These are phyloP conservation scores for Sebastes miniatus DNA, from an alignment of 2,797 vertebrate genomes.

Conservation along the genomic window DNA sequence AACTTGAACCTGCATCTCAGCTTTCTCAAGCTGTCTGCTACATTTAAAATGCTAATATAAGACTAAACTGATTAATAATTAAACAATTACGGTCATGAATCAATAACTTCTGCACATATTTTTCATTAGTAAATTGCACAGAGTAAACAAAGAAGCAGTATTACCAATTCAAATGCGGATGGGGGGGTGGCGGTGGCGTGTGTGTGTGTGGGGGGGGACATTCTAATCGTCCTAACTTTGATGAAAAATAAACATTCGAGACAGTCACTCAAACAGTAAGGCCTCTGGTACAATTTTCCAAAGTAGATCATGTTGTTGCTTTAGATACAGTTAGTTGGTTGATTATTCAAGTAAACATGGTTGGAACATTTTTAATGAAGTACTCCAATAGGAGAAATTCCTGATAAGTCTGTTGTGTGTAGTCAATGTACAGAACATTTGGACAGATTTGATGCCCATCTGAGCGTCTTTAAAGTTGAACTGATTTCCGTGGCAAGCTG, in stretches of 20 bases:
- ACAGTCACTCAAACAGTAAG: conserved; percentile 83
- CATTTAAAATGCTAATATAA: conserved; percentile 99
- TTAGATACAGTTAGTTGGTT: conserved; percentile 77
- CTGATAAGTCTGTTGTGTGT: conserved; percentile 73
- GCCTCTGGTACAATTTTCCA: conserved; percentile 75
- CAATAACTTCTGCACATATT: conserved; percentile 99
- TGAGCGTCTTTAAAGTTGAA: conserved; percentile 75
- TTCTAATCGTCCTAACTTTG: conserved; percentile 84
- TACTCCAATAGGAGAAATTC: conserved; percentile 73
- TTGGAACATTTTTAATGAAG: conserved; percentile 78
- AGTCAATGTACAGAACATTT: conserved; percentile 76
- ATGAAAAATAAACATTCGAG: conserved; percentile 83
- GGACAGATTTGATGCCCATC: conserved; percentile 78
- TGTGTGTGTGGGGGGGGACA: conserved; percentile 48
- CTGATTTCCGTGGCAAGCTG: conserved; percentile 73
- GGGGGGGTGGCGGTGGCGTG: conserved; percentile 75
- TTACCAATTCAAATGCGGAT: conserved; percentile 99
- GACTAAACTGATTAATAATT: conserved; percentile 99
- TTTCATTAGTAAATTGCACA: conserved; percentile 99
- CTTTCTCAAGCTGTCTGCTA: conserved; percentile 91
- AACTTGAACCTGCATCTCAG: conserved; percentile 91
- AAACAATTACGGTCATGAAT: conserved; percentile 99
- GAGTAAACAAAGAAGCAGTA: conserved; percentile 99
- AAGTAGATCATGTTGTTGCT: conserved; percentile 82
- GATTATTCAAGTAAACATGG: conserved; percentile 80